Conservation (phyloP, 2,113 vertebrate genomes). For the rabbit (Oryctolagus cuniculus) region mOryCun1.1 NC_091433.1:12377001-12377500, state of each 20-base stretch:
- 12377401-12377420: not conserved
- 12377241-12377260: not conserved
- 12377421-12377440: not conserved
- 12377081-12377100: constrained; percentile 5
- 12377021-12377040: not conserved
- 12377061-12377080: constrained; percentile 20
- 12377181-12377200: not conserved
- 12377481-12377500: constrained; percentile 1
- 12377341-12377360: not conserved
- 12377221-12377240: not conserved
- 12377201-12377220: not conserved
- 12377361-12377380: not conserved
- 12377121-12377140: not conserved
- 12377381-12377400: not conserved
- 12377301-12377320: not conserved
- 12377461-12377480: not conserved
- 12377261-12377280: not conserved
- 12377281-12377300: not conserved
- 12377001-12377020: not conserved
- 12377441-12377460: not conserved
- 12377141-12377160: not conserved
- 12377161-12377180: not conserved
- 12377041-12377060: constrained; percentile 14
- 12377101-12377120: not conserved
- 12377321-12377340: not conserved